Base-by-base conservation (phyloP, 2,797 vertebrate genomes). In the Acipenser ruthenus region DNA sequence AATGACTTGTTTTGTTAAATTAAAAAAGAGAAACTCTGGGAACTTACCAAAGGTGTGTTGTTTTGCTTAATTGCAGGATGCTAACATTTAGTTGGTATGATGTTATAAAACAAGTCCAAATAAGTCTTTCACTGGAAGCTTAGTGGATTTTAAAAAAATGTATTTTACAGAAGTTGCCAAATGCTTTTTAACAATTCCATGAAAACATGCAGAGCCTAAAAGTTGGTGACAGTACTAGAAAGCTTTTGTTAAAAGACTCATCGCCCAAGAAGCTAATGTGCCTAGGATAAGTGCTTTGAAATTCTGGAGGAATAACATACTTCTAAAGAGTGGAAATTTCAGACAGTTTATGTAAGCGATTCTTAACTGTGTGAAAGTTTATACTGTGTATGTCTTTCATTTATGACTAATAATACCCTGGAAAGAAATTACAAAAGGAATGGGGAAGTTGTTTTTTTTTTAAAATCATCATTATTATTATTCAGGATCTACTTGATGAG, bases 151-250 rank as follows among this genome's bases (percentile, higher is more conserved):
- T 37, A 37, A 37, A 37, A 37, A 37, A 37, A 37, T 5, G 37
- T 37, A 37, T 37, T 37, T 37, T 37, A 37, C 5, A 37, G 37
- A 37, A 37, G 37, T 37, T 37, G 37, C 37, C 37, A 37, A 37
- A 37, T 37, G 5, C 5, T 37, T 37, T 37, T 4, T 4, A 37
- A 37, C 37, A 64, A 15, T 18, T 63, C 61, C 75, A 78, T 73
- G 73, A 68, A 66, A 67, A 73, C 72, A 70, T 75, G 70, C 69
- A 71, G 63, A 69, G 72, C 75, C 71, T 68, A 73, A 73, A 70
- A 70, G 62, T 61, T 70, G 73, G 73, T 67, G 69, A 71, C 68
- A 48, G 70, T 71, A 63, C 67, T 70, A 75, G 72, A 61, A 74
- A 74, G 66, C 64, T 68, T 65, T 78, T 73, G 74, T 79, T 78